Conservation (phyloP, 2,797 vertebrate genomes). For the Loriculus beryllinus region DNA sequence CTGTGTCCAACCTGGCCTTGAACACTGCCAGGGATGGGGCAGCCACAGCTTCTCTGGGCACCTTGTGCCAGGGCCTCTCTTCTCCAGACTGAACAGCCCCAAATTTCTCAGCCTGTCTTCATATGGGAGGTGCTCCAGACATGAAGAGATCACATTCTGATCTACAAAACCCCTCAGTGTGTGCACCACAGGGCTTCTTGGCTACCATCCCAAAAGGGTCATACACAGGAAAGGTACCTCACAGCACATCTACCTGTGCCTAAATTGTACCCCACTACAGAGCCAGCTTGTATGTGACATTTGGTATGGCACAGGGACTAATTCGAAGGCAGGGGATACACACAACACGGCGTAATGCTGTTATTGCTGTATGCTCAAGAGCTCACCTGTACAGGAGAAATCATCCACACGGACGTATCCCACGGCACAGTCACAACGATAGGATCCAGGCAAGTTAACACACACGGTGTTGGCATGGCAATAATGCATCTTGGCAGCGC, state of each 20-base stretch:
- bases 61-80: not conserved
- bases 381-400: constrained; percentile 92
- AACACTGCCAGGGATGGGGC: too few relatives aligned
- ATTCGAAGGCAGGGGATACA: not conserved
- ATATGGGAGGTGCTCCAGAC: not conserved
- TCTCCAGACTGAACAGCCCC: not conserved
- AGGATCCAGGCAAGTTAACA: constrained; percentile 88
- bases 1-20: too few relatives aligned
- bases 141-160: accelerated
- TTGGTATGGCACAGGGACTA: not conserved
- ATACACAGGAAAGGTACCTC: not conserved
- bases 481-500: constrained; percentile 92
- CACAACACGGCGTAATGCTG: not conserved
- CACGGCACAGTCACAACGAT: constrained; percentile 89
- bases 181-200: not conserved
- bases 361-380: not conserved
- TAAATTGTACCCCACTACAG: too few relatives aligned
- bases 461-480: constrained; percentile 93
- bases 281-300: not conserved
- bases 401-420: constrained; percentile 91
- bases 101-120: not conserved
- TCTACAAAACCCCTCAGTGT: not conserved
- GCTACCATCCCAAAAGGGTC: not conserved
- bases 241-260: too few relatives aligned
- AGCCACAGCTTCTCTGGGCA: too few relatives aligned